These are phyloP conservation scores for Heterodera filipjevi DNA, from an alignment of 2,888 invertebrate genomes.

Conservation along the genomic window DNA sequence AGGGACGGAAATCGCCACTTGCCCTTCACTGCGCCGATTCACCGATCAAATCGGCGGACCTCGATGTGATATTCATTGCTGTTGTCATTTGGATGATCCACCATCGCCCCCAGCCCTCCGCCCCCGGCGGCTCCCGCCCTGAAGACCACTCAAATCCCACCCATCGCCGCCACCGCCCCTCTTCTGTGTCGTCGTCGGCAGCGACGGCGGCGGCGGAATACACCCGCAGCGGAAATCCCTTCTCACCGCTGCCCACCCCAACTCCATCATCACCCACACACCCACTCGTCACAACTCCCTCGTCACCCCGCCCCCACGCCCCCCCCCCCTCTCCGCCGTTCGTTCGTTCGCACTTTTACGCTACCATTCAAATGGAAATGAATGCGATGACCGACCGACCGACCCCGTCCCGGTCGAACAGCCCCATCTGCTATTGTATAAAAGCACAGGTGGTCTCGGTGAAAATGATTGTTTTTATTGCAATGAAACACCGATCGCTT, in stretches of 20 bases:
- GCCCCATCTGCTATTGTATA: too few relatives aligned
- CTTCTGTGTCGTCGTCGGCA: background rate
- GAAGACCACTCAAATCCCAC: slow-evolving; percentile 5
- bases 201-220: too few relatives aligned
- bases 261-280: background rate
- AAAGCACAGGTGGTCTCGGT: background rate
- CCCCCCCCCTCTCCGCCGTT: too few relatives aligned
- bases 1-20: slow-evolving; percentile 4
- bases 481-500: too few relatives aligned
- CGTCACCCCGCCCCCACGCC: background rate
- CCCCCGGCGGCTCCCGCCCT: too few relatives aligned
- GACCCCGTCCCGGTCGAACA: background rate
- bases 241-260: background rate
- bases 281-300: background rate
- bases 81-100: slow-evolving; percentile 5
- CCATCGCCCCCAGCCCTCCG: background rate
- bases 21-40: slow-evolving; percentile 3
- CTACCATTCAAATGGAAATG: slow-evolving; percentile 1
- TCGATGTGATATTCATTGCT: slow-evolving; percentile 7
- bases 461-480: too few relatives aligned
- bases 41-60: slow-evolving; percentile 10
- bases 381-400: background rate
- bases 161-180: too few relatives aligned
- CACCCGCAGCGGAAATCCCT: slow-evolving; percentile 2
- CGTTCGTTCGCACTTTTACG: slow-evolving; percentile 9